These are phyloP conservation scores for Ophthalmolycus amberensis DNA, from an alignment of 2,113 vertebrate genomes.

Conservation along the genomic window DNA sequence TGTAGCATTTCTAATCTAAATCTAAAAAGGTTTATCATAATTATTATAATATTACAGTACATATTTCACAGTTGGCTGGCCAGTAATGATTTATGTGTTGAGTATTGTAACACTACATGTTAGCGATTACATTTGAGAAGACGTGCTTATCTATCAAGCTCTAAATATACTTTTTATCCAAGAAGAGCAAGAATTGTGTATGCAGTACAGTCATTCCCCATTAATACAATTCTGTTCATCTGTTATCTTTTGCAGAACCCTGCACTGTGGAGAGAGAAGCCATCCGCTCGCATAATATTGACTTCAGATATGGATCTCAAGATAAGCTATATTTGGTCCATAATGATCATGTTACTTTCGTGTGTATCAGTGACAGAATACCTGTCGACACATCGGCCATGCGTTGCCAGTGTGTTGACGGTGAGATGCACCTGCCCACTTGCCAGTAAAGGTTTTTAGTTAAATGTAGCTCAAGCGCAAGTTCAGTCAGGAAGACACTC, in stretches of 20 bases:
- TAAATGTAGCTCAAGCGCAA: too few species aligned
- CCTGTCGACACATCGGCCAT: accelerated
- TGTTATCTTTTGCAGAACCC: slow-evolving; percentile 5
- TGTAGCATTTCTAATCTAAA: too few species aligned
- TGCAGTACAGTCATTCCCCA: not conserved
- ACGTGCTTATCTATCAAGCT: not conserved
- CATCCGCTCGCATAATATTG: not conserved
- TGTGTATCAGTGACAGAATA: not conserved
- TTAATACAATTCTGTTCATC: not conserved
- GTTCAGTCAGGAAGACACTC: too few species aligned
- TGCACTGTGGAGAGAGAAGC: not conserved
- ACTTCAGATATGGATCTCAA: accelerated
- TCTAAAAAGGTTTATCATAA: too few species aligned
- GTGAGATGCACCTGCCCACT: slow-evolving; percentile 49
- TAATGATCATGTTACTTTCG: slow-evolving; percentile 2
- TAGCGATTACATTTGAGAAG: not conserved
- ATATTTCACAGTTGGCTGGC: not conserved
- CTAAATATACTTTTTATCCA: not conserved
- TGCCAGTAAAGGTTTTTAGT: slow-evolving; percentile 42
- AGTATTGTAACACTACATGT: too few species aligned
- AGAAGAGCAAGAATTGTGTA: not conserved
- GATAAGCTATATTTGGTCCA: slow-evolving; percentile 4
- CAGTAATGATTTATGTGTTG: not conserved
- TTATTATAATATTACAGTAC: too few species aligned
- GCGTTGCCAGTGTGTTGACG: slow-evolving; percentile 49